Evolutionary conservation across 1,140 invertebrate species (phyloP), one percentile per base, ranked within the genome.

Genomic region (Psilanteris sp.): DNA sequence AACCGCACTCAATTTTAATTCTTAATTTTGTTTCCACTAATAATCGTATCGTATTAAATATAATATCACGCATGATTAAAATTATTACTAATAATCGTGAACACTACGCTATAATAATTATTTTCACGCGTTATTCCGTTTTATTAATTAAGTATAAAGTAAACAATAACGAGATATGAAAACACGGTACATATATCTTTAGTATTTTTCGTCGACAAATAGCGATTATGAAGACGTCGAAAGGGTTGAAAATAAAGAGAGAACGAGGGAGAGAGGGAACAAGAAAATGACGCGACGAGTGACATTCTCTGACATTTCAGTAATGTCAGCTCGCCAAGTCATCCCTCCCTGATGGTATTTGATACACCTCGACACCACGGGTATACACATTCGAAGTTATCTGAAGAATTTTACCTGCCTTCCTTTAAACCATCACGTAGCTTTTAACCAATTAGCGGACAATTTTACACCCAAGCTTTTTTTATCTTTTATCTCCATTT

Each of bases 231-330:
- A 54, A 70, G 48, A 59, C 39, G 66, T 70, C 66, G 52, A 75
- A 68, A 70, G 66, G 41, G 75, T 59, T 67, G 52, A 77, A 77
- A 76, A 67, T 59, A 61, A 44, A 50, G 32, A n/a, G n/a, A n/a
- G n/a, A n/a, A n/a, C n/a, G n/a, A n/a, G n/a, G n/a, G n/a, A n/a
- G 29, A 52, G 46, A 43, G 37, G 48, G 43, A 70, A 36, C 41
- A 22, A 20, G 9, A 14, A 72, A 41, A 54, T 59, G 55, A 61
- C 44, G 54, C 62, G 36, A 59, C 73, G 68, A 83, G 79, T 85
- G 85, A 86, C 84, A 85, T 84, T 85, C 81, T 84, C 79, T 85
- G 85, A 86, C 84, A 84, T 85, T 84, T 85, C 73, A 81, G 83
- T 85, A 84, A 87, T 84, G 83, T 84, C 84, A 78, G 73, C 81